Percentiles rank a stretch among this genome's conserved stretches.
phyloP scores from a whole-genome alignment of 1,140 invertebrate genomes.

The Brachionus koreanus region DNA sequence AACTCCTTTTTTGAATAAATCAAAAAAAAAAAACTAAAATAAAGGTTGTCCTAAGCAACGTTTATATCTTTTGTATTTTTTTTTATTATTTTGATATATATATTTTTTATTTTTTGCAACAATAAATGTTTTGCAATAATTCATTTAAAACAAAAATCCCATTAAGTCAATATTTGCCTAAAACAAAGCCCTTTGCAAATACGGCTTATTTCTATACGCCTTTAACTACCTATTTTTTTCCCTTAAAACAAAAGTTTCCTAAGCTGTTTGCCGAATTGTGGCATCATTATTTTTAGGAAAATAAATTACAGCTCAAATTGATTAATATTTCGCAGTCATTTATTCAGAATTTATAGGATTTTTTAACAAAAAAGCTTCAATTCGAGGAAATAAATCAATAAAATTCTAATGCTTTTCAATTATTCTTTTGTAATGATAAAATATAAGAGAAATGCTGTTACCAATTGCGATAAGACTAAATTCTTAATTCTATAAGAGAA shows the following conservation, averaged over 20 bases:
- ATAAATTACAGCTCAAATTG: background rate
- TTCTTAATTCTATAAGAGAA: background rate
- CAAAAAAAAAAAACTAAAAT: background rate
- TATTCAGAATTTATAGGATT: background rate
- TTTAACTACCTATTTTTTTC: no score
- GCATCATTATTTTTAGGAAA: background rate
- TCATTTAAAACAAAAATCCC: background rate
- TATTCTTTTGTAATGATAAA: background rate
- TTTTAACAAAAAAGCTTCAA: no score
- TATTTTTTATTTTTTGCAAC: slow-evolving; percentile 4
- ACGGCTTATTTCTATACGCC: background rate
- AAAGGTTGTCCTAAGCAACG: slow-evolving; percentile 34
- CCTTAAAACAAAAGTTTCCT: background rate
- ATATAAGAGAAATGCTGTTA: background rate
- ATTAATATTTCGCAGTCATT: background rate
- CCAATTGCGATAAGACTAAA: background rate
- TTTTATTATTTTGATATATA: background rate
- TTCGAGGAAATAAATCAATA: background rate
- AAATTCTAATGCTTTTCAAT: background rate
- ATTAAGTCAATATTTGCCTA: slow-evolving; percentile 11
- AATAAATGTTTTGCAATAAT: background rate
- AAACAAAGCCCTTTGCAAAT: background rate
- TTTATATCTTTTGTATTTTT: slow-evolving; percentile 5
- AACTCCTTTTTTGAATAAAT: background rate
- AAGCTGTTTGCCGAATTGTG: background rate